Evolutionary conservation across 2,797 vertebrate genomes (phyloP).

Genomic region (Labeo calbasu): DNA sequence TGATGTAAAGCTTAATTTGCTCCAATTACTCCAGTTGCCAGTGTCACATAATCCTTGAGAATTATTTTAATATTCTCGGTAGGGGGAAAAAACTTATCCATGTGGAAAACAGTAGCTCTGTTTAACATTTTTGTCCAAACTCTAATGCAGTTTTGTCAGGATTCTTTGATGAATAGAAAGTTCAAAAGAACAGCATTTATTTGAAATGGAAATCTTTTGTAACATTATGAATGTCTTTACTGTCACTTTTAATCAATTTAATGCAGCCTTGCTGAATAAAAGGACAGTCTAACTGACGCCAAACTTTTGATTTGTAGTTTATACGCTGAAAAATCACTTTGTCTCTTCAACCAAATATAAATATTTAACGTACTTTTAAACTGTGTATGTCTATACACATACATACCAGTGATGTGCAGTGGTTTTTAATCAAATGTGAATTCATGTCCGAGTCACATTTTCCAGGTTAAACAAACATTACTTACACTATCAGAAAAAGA

Average conservation of each 20-base stretch:
- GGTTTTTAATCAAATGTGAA: no score
- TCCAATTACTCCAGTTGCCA: not conserved
- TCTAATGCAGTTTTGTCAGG: not conserved
- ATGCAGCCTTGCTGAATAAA: not conserved
- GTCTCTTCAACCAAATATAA: not conserved
- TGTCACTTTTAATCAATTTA: not conserved
- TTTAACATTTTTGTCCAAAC: not conserved
- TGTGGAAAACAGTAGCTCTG: not conserved
- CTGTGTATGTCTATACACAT: not conserved
- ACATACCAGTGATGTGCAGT: not conserved
- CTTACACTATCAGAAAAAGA: no score
- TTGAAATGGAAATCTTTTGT: not conserved
- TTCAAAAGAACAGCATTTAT: not conserved
- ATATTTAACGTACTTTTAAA: not conserved
- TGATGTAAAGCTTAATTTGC: not conserved
- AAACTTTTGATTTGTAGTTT: not conserved
- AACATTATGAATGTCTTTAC: not conserved
- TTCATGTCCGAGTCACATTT: no score
- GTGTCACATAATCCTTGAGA: not conserved
- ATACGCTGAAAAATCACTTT: not conserved
- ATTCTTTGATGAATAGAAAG: not conserved
- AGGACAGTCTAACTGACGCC: not conserved
- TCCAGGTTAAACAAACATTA: no score
- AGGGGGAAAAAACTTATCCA: not conserved
- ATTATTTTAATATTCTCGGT: not conserved